Base-by-base conservation (phyloP, 2,797 vertebrate genomes). In the Glossophaga mutica region DNA sequence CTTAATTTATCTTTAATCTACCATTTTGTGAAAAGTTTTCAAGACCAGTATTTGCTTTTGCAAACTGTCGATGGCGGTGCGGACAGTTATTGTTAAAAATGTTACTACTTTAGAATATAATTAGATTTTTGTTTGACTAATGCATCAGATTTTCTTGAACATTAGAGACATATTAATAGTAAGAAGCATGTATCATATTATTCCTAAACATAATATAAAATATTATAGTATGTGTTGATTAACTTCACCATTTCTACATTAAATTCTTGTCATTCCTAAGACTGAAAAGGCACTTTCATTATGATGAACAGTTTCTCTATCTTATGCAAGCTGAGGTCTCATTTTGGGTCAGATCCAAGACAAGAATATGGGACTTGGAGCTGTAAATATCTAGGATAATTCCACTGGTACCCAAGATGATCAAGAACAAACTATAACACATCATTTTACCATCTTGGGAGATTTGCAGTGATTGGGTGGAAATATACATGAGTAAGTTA, bases 81-180 rank as follows among this genome's bases (percentile, higher is more conserved):
- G 57, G 24, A 90, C 19, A 71, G 9, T 96, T 85, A 79, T 77
- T 87, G 62, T 68, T 68, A 83, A 95, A 97, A 70, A 21, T 6
- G 9, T 32, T 88, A 59, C 68, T 34, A 26, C 42, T 92, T 89
- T 86, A 67, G 89, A 32, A 42, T 18, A 16, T 71, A 77, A 86
- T 52, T 71, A 65, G 46, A 82, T 22, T 95, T 91, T 94, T 89
- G 24, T 94, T 97, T 91, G 59, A 94, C 42, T 77, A 78, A 32
- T 87, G 18, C 39, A 32, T 89, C 79, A 92, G 32, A 82, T 85
- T 85, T 79, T 94, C 59, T 86, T 91, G 44, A 88, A 57, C 34
- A 68, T 57, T 67, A 90, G 11, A 9, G 59, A 91, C 39, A 57
- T 42, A 50, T 76, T 76, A 82, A 52, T 52, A 81, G 82, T 85